phyloP scores from a whole-genome alignment of 2,797 vertebrate genomes.

The Aeoliscus strigatus region DNA sequence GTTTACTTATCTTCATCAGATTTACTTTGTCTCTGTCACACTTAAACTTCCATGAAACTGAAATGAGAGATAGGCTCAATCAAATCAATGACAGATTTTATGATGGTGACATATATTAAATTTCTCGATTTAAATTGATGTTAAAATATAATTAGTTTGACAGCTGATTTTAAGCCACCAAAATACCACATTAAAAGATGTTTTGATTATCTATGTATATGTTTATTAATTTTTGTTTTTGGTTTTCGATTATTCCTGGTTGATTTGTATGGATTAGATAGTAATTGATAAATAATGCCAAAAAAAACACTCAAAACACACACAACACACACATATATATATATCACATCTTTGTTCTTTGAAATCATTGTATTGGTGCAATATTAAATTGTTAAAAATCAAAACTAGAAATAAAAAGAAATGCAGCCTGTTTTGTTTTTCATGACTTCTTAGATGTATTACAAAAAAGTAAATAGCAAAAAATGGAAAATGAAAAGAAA shows the following conservation, averaged over 20 bases:
- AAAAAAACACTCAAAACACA: too few species aligned
- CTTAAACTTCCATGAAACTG: conserved; percentile 19
- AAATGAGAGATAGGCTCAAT: conserved; percentile 3
- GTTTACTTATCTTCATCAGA: conserved; percentile 42
- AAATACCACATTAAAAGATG: too few species aligned
- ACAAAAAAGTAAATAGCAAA: too few species aligned
- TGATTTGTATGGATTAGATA: too few species aligned
- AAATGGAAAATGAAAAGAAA: too few species aligned
- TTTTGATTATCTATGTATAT: too few species aligned
- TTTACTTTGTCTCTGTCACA: conserved; percentile 6
- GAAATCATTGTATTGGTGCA: neutral
- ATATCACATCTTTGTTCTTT: too few species aligned
- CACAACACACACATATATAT: too few species aligned
- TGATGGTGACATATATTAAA: neutral
- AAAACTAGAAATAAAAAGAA: neutral
- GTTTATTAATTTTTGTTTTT: neutral
- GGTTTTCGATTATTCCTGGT: too few species aligned
- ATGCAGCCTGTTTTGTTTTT: neutral
- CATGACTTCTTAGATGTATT: too few species aligned
- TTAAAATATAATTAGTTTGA: neutral
- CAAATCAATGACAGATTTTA: conserved; percentile 3
- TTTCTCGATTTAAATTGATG: neutral
- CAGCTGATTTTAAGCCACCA: too few species aligned
- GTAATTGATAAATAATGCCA: too few species aligned
- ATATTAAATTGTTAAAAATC: neutral